These are phyloP conservation scores for Pterocles gutturalis DNA, from an alignment of 2,113 vertebrate genomes.

Conservation along the genomic window DNA sequence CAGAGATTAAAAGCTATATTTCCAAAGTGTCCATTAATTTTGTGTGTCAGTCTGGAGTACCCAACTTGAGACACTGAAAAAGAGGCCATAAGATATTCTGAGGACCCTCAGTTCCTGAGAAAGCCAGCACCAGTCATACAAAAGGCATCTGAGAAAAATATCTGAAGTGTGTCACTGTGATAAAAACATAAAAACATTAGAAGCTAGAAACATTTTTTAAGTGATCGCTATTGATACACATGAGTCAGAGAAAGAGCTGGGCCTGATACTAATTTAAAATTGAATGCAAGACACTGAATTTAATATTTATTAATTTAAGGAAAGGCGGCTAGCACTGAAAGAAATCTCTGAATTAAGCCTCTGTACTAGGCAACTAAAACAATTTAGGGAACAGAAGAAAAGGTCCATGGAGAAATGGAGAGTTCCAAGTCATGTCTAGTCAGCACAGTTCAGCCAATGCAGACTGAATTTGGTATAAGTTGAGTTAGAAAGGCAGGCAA, in stretches of 20 bases:
- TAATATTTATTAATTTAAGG: background rate
- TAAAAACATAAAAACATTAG: background rate
- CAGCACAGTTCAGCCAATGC: background rate
- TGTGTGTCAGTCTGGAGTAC: background rate
- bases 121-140: background rate
- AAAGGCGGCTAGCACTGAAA: background rate
- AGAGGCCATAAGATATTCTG: background rate
- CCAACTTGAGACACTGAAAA: background rate
- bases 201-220: background rate
- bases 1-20: background rate
- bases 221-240: background rate
- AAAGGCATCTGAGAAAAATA: background rate
- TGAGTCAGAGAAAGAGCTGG: background rate
- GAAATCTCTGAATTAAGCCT: conserved; percentile 52
- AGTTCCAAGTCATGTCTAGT: background rate
- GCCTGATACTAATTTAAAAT: background rate
- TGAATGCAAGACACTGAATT: background rate
- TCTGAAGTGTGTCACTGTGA: background rate
- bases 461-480: background rate
- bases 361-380: conserved; percentile 42
- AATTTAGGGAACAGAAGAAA: conserved; percentile 43
- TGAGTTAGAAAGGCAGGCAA: background rate
- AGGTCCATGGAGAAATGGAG: conserved; percentile 11
- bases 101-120: background rate
- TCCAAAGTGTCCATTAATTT: conserved; percentile 30